A percentile compares a stretch with the other conserved stretches of the same genome.
Conservation (phyloP, 2,113 vertebrate genomes). For the Rafetus swinhoei region DNA sequence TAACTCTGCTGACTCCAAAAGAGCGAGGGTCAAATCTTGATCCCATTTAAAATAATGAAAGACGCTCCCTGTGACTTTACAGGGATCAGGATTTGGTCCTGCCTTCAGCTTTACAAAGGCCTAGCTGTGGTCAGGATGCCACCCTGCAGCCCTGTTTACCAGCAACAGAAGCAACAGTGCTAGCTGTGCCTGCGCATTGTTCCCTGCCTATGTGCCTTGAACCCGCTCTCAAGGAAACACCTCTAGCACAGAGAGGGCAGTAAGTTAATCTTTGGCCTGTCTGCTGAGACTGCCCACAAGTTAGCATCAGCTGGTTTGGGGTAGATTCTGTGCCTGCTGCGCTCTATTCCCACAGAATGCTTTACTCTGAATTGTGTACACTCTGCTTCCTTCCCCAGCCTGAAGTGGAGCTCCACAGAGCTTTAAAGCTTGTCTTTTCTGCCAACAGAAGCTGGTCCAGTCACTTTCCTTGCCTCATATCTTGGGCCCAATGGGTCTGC, state of each 20-base stretch:
- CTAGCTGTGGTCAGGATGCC: neutral
- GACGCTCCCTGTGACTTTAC: accelerated
- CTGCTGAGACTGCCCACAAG: neutral
- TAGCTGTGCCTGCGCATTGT: neutral
- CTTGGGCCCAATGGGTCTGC: neutral
- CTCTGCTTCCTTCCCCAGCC: neutral
- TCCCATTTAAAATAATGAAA: accelerated
- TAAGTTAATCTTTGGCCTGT: neutral
- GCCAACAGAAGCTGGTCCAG: neutral
- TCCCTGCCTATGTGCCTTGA: accelerated
- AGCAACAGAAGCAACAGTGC: accelerated
- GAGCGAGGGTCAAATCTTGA: neutral
- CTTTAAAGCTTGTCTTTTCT: neutral
- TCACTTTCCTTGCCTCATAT: neutral
- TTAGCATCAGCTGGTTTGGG: neutral
- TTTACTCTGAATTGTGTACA: neutral
- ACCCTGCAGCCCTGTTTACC: accelerated
- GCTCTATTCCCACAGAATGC: neutral
- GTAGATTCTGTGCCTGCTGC: neutral
- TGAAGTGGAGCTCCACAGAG: neutral
- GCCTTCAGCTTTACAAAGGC: neutral
- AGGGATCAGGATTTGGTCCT: neutral
- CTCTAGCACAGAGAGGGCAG: neutral
- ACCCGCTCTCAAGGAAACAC: neutral
- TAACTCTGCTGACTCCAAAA: accelerated